A percentile compares a stretch with the other conserved stretches of the same genome.
phyloP scores from a whole-genome alignment of 2,888 invertebrate genomes.

The Hypena proboscidalis region DNA sequence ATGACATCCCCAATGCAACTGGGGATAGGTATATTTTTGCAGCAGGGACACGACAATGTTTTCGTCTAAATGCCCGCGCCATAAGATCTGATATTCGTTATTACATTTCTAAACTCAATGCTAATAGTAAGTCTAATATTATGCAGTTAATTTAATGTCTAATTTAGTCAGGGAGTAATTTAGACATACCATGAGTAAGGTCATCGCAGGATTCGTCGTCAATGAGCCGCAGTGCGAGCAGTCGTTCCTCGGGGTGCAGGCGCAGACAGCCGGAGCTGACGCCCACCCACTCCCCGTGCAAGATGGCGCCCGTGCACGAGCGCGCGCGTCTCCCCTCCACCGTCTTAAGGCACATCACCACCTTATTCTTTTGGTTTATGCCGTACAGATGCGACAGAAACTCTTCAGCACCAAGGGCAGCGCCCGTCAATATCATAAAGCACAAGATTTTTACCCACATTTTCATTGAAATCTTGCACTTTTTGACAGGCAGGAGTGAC shows the following conservation, averaged over 20 bases:
- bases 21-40: too few relatives aligned
- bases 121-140: too few relatives aligned
- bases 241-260: background rate
- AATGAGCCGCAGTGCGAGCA: constrained; percentile 17
- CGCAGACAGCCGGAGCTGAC: constrained; percentile 39
- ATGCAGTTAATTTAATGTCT: too few relatives aligned
- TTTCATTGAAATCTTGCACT: too few relatives aligned
- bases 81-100: too few relatives aligned
- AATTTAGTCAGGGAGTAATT: too few relatives aligned
- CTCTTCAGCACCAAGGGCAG: constrained; percentile 16
- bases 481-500: too few relatives aligned
- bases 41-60: too few relatives aligned
- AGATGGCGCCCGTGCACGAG: constrained; percentile 39
- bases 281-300: constrained; percentile 46
- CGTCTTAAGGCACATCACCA: constrained; percentile 29
- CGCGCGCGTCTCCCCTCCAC: constrained; percentile 16
- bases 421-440: constrained; percentile 9
- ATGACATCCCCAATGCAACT: too few relatives aligned
- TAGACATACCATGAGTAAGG: constrained; percentile 16
- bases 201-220: constrained; percentile 25
- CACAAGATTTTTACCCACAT: constrained; percentile 27
- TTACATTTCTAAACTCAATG: too few relatives aligned
- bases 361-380: constrained; percentile 20
- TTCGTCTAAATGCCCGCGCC: too few relatives aligned
- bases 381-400: constrained; percentile 35